phyloP scores from a whole-genome alignment of 1,140 invertebrate genomes.

The Drusus annulatus region DNA sequence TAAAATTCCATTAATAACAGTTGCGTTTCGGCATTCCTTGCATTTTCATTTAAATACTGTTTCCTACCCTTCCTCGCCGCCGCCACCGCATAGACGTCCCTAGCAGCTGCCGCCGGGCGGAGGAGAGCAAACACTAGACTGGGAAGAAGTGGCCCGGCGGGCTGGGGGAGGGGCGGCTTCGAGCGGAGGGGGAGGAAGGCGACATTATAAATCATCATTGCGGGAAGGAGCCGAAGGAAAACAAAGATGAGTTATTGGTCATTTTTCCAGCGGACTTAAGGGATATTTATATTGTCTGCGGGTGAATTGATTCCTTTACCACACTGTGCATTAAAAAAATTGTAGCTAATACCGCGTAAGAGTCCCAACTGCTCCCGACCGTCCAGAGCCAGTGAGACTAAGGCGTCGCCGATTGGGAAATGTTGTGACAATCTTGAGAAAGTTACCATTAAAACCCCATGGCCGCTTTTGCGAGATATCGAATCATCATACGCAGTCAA shows the following conservation, averaged over 20 bases:
- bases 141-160: neutral
- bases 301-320: neutral
- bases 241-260: slow-evolving; percentile 58
- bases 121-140: slow-evolving; percentile 1
- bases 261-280: slow-evolving; percentile 28
- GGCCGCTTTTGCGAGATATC: too few relatives aligned
- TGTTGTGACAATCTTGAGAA: too few relatives aligned
- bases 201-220: slow-evolving; percentile 54
- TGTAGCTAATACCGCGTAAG: too few relatives aligned
- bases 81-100: slow-evolving; percentile 8
- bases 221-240: slow-evolving; percentile 45
- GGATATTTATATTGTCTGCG: slow-evolving; percentile 17
- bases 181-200: slow-evolving; percentile 17
- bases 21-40: slow-evolving; percentile 37
- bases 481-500: too few relatives aligned
- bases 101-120: neutral
- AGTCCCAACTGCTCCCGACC: too few relatives aligned
- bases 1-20: slow-evolving; percentile 38
- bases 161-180: neutral
- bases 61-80: neutral
- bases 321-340: too few relatives aligned
- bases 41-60: slow-evolving; percentile 41
- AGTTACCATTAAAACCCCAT: too few relatives aligned
- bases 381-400: too few relatives aligned
- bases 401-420: too few relatives aligned